Percentiles rank a stretch among this genome's conserved stretches.
Evolutionary conservation across 2,888 invertebrate species (phyloP).

Genomic region (Dryococelus australis): DNA sequence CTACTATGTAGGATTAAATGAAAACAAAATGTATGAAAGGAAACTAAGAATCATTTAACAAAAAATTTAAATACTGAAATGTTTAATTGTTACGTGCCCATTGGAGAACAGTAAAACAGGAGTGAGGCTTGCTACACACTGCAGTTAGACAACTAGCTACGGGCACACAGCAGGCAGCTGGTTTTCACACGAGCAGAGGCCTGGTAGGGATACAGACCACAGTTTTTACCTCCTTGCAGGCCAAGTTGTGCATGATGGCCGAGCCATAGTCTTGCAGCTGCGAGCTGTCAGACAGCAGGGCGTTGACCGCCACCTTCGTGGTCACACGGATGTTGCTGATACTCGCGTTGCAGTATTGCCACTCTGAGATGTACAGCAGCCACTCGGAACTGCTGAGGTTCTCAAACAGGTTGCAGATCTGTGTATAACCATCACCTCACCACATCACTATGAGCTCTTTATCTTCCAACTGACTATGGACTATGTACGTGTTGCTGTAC

Average conservation of each 20-base stretch:
- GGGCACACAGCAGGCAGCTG: slow-evolving; percentile 26
- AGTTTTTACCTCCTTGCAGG: slow-evolving; percentile 96
- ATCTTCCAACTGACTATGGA: too few relatives aligned
- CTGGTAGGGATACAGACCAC: slow-evolving; percentile 81
- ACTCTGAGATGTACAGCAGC: slow-evolving; percentile 93
- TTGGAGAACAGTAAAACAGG: not conserved
- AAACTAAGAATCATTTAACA: not conserved
- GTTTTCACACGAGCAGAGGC: not conserved
- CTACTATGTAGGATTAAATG: too few relatives aligned
- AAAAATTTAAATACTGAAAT: not conserved
- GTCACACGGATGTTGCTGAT: slow-evolving; percentile 90
- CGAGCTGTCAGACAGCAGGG: slow-evolving; percentile 74
- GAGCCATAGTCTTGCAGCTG: slow-evolving; percentile 82
- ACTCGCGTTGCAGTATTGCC: slow-evolving; percentile 77
- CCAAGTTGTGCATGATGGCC: slow-evolving; percentile 88
- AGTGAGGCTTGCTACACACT: slow-evolving; percentile 17
- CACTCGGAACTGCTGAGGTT: slow-evolving; percentile 89
- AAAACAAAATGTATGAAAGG: too few relatives aligned
- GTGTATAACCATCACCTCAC: slow-evolving; percentile 48
- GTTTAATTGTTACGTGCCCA: not conserved
- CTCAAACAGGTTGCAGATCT: slow-evolving; percentile 92
- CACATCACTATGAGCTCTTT: not conserved
- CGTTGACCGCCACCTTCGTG: slow-evolving; percentile 90
- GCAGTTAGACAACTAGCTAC: not conserved
- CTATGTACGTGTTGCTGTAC: too few relatives aligned